Percentiles rank a stretch among this genome's conserved stretches.
These are phyloP conservation scores for Eupristina koningsbergeri DNA, from an alignment of 1,140 invertebrate genomes.

Conservation along the genomic window DNA sequence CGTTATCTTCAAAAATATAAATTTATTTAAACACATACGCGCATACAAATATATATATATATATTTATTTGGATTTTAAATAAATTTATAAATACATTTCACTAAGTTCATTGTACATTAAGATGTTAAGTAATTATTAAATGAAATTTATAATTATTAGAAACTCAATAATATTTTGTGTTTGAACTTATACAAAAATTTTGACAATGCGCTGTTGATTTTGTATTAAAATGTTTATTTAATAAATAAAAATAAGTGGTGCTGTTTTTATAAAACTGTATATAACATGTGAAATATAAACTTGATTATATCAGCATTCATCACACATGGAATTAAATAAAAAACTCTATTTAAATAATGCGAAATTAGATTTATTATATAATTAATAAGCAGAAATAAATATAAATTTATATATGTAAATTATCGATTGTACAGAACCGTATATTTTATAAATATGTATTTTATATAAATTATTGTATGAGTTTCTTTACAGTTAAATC, in stretches of 20 bases:
- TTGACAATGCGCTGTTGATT: not conserved
- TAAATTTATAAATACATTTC: not conserved
- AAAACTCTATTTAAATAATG: not conserved
- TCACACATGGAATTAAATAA: slow-evolving; percentile 18
- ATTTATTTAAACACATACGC: no score
- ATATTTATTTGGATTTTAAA: not conserved
- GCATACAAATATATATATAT: no score
- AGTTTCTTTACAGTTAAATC: slow-evolving; percentile 53
- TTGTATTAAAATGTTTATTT: slow-evolving; percentile 7
- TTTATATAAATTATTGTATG: slow-evolving; percentile 64
- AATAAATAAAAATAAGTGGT: slow-evolving; percentile 38
- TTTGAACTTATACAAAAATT: not conserved
- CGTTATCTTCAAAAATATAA: not conserved
- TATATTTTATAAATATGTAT: slow-evolving; percentile 62
- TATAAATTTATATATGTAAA: slow-evolving; percentile 53
- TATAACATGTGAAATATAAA: slow-evolving; percentile 17
- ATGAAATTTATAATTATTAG: not conserved
- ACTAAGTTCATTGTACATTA: no score
- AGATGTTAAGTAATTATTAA: no score
- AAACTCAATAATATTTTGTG: not conserved
- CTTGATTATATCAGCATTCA: not conserved
- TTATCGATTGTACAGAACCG: slow-evolving; percentile 61
- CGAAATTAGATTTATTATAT: slow-evolving; percentile 1
- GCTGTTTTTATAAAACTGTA: slow-evolving; percentile 37
- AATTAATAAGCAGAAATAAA: not conserved